Evolutionary conservation across 2,888 invertebrate species (phyloP).

Genomic region (Tholera decimalis): DNA sequence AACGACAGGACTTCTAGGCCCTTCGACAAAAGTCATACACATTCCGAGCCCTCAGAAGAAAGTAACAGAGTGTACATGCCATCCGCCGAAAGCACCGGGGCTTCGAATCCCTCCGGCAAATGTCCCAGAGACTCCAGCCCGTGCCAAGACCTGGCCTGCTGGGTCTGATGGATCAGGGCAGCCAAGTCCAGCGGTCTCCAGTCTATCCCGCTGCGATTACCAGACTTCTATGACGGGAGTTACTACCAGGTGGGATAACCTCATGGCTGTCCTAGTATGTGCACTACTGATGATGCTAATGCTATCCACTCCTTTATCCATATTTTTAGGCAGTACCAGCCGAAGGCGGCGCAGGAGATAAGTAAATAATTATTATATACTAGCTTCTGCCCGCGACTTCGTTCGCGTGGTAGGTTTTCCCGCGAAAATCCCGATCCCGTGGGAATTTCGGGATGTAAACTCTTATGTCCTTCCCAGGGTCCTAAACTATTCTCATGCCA

Average conservation of each 20-base stretch:
- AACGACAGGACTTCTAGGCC: neutral
- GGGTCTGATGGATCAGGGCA: neutral
- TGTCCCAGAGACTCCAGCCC: neutral
- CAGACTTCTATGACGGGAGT: slow-evolving; percentile 2
- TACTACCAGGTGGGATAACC: slow-evolving; percentile 66
- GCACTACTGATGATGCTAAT: slow-evolving; percentile 69
- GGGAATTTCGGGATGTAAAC: too few species aligned
- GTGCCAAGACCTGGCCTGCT: neutral
- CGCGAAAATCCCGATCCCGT: too few species aligned
- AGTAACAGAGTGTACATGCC: neutral
- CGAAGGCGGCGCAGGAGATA: slow-evolving; percentile 62
- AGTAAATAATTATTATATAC: too few species aligned
- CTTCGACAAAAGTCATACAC: neutral
- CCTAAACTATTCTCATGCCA: too few species aligned
- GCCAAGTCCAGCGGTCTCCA: slow-evolving; percentile 17
- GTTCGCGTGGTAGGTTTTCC: too few species aligned
- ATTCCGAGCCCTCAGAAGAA: neutral
- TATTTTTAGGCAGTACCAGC: slow-evolving; percentile 59
- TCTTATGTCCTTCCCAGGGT: too few species aligned
- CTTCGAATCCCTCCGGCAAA: neutral
- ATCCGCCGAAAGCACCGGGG: neutral
- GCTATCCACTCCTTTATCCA: slow-evolving; percentile 68
- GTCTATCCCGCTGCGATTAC: slow-evolving; percentile 26
- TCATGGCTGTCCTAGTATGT: slow-evolving; percentile 70
- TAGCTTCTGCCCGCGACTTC: too few species aligned